Conservation (phyloP, 1,140 invertebrate genomes). For the Dryas iulia region DNA sequence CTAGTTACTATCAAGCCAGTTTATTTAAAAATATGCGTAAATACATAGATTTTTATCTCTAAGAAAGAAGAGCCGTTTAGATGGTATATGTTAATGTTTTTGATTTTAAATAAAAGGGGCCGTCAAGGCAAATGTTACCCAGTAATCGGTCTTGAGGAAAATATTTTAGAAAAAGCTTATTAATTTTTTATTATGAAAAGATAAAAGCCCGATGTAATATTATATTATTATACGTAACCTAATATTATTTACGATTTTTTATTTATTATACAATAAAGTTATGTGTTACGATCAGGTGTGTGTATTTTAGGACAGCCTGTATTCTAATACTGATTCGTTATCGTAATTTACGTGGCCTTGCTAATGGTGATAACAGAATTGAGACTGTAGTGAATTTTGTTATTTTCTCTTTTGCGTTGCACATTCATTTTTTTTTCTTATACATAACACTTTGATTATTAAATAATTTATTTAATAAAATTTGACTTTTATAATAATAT, state of each 20-base stretch:
- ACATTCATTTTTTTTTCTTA: slow-evolving; percentile 31
- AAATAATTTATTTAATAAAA: no score
- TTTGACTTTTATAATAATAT: no score
- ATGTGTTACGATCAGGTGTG: neutral
- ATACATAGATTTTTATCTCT: neutral
- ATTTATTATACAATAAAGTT: neutral
- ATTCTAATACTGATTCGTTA: slow-evolving; percentile 64
- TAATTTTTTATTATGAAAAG: neutral
- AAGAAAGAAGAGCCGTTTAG: neutral
- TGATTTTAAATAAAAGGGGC: neutral
- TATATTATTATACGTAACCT: neutral
- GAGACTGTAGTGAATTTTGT: slow-evolving; percentile 50
- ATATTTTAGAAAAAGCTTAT: neutral
- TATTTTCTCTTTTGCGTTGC: slow-evolving; percentile 45
- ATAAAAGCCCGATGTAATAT: no score
- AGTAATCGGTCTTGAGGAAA: neutral
- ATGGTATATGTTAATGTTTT: neutral
- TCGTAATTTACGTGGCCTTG: slow-evolving; percentile 68
- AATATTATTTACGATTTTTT: neutral
- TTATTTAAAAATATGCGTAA: neutral
- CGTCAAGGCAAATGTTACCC: neutral
- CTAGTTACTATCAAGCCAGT: slow-evolving; percentile 1
- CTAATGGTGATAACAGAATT: slow-evolving; percentile 58
- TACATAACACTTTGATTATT: neutral
- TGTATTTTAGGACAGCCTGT: slow-evolving; percentile 47